Evolutionary conservation across 2,797 vertebrate species (phyloP).

Genomic region (Phaenicophaeus curvirostris): DNA sequence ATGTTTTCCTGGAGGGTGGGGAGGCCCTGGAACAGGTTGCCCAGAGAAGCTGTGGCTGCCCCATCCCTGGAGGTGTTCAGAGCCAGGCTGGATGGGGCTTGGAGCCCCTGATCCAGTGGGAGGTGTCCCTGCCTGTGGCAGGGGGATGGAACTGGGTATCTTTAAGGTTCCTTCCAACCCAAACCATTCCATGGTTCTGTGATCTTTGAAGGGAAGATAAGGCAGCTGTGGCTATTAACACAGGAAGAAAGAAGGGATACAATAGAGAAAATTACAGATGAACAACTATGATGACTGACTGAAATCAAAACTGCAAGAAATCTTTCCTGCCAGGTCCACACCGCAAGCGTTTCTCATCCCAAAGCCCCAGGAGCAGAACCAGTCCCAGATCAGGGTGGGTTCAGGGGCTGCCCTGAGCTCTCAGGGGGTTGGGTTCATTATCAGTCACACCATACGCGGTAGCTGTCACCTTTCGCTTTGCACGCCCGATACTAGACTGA

Average conservation of each 20-base stretch:
- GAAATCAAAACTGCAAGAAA: neutral
- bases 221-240: neutral
- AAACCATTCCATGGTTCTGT: too few species aligned
- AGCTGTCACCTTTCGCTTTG: neutral
- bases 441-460: neutral
- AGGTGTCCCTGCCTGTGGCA: too few species aligned
- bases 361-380: rapidly evolving
- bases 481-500: neutral
- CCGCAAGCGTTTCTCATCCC: neutral
- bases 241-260: neutral
- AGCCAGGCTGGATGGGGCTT: too few species aligned
- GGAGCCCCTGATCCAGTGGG: too few species aligned
- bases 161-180: too few species aligned
- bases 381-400: rapidly evolving
- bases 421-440: neutral
- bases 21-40: too few species aligned
- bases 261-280: rapidly evolving
- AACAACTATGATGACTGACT: neutral
- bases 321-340: neutral
- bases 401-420: neutral
- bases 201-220: neutral
- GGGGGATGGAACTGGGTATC: too few species aligned
- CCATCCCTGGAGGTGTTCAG: too few species aligned
- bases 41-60: too few species aligned
- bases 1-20: too few species aligned